Evolutionary conservation across 2,797 vertebrate genomes (phyloP), one percentile per base, ranked within the genome.

Genomic region (Molossus molossus): DNA sequence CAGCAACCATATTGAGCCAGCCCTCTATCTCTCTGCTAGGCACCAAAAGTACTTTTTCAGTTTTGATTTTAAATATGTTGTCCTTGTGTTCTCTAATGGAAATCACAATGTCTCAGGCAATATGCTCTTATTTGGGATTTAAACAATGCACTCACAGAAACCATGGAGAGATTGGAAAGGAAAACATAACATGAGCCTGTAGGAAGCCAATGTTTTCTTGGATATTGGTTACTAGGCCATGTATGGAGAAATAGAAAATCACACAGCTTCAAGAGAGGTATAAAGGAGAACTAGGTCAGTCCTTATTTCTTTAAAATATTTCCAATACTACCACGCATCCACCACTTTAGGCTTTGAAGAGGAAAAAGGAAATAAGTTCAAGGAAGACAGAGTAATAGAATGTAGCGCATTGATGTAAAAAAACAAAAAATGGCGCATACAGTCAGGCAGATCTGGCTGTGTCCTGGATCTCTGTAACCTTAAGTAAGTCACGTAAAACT

Each of bases 31-130:
- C 64, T 93, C 53, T 87, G 48, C 82, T 70, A 86, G 69, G 58
- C 11, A 21, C 13, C 62, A 80, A 33, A 37, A 90, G 67, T 87
- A 70, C 45, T 45, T 92, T 92, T 62, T 60, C 57, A 93, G n/a
- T 58, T 85, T 95, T 88, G 14, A 77, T 87, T 92, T 94, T 73
- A 84, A 93, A 75, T 94, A 67, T 67, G 48, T 33, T 94, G 21
- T 67, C n/a, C 29, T 84, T 10, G 1, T 87, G n/a, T 77, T 97
- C 27, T 81, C 70, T 76, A 86, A 95, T 90, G 77, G 64, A 86
- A 95, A 91, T 88, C 27, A 87, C 40, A 69, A 0, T 58, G 6
- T 89, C n/a, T 87, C 70, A 33, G 15, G 29, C 40, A 94, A 11
- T 65, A 50, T 45, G 25, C 25, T 48, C 60, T 94, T 94, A 92